Evolutionary conservation across 1,140 invertebrate genomes (phyloP).

Genomic region (Nebria ingens): DNA sequence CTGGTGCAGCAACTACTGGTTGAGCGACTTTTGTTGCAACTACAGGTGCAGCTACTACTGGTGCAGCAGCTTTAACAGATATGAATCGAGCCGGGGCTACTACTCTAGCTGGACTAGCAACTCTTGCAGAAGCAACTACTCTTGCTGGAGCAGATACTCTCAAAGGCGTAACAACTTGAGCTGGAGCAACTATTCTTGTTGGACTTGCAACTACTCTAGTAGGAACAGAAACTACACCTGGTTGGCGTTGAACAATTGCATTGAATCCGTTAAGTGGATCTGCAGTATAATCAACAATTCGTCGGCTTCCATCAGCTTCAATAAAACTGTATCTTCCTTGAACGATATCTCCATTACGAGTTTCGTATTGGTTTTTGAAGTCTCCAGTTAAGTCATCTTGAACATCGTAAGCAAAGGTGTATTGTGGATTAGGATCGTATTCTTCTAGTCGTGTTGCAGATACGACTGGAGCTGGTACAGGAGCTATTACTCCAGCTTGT

Average conservation of each 20-base stretch:
- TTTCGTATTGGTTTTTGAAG: constrained; percentile 48
- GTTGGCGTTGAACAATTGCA: constrained; percentile 41
- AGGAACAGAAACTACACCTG: constrained; percentile 23
- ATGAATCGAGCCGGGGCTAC: constrained; percentile 24
- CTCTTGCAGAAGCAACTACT: background rate
- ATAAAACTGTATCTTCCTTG: constrained; percentile 46
- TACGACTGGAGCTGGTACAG: constrained; percentile 34
- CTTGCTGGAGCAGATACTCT: too few species aligned
- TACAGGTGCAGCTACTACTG: constrained; percentile 33
- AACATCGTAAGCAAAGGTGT: constrained; percentile 46
- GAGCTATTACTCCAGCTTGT: constrained; percentile 17
- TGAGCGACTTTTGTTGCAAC: constrained; percentile 27
- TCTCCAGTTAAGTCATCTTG: constrained; percentile 49
- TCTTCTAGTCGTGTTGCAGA: constrained; percentile 34
- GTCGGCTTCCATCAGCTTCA: constrained; percentile 45
- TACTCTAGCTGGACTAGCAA: background rate
- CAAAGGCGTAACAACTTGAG: constrained; percentile 19
- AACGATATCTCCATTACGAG: constrained; percentile 48
- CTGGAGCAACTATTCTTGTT: too few species aligned
- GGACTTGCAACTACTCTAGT: too few species aligned
- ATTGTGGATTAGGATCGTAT: constrained; percentile 44
- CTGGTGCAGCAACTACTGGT: constrained; percentile 8
- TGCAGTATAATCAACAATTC: constrained; percentile 44
- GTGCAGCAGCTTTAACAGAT: constrained; percentile 21
- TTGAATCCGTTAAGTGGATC: constrained; percentile 50